Evolutionary conservation across 2,888 invertebrate genomes (phyloP), one percentile per base, ranked within the genome.

Genomic region (Mimumesa dahlbomi): DNA sequence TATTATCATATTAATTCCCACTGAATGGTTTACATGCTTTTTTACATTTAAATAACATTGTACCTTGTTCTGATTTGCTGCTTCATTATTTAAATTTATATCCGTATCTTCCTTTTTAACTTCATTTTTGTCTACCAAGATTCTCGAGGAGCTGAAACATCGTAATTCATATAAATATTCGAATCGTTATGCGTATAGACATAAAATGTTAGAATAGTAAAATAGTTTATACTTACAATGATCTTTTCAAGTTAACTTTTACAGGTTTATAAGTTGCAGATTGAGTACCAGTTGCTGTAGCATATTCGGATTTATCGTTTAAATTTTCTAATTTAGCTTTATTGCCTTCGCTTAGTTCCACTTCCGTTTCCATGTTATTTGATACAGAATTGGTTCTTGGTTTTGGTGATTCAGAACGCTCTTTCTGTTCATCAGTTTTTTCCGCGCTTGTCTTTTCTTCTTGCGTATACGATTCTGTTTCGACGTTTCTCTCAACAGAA

Each of bases 171-270:
- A 34, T 18, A 45, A 50, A 68, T 59, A 63, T 52, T 34, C n/a
- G n/a, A n/a, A n/a, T n/a, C n/a, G n/a, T n/a, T n/a, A n/a, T n/a
- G n/a, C n/a, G n/a, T n/a, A n/a, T n/a, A n/a, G n/a, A n/a, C n/a
- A 34, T 19, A 63, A 49, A 19, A 61, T 48, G 36, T 16, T n/a
- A n/a, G 43, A 34, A 63, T 21, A 29, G 22, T 22, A 2, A 3
- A 7, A 34, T 19, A 19, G 13, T n/a, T 48, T 34, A 58, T 66
- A 79, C 89, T 89, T 75, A 89, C 89, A 89, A 89, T 58, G 89
- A 87, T 81, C 89, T 84, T 46, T 89, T 89, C 58, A 89, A 82
- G 73, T 88, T 88, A 43, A 89, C 86, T 84, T 89, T 89, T 2
- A 83, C 81, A 25, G 89, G 85, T 73, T 87, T 89, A 2, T 79